Evolutionary conservation across 2,888 invertebrate species (phyloP).

Genomic region (Drosophila ochracea): DNA sequence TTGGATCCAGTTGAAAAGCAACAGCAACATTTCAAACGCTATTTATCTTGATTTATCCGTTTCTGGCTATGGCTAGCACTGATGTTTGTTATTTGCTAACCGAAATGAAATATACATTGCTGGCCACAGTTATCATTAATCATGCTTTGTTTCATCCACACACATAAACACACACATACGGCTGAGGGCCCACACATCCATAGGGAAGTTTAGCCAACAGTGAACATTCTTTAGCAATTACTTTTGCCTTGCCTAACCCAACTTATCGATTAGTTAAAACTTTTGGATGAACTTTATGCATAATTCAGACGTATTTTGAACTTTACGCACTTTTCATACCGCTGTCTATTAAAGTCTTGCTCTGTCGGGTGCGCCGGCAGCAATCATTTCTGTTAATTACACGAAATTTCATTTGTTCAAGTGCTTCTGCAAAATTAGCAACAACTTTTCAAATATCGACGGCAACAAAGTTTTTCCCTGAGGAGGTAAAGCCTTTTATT

Average conservation of each 20-base stretch:
- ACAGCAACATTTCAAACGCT: slow-evolving; percentile 71
- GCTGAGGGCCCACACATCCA: slow-evolving; percentile 10
- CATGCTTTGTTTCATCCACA: slow-evolving; percentile 70
- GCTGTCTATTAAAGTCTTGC: slow-evolving; percentile 62
- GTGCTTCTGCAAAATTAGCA: slow-evolving; percentile 69
- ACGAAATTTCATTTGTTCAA: slow-evolving; percentile 63
- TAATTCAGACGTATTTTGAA: slow-evolving; percentile 50
- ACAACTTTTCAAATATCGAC: slow-evolving; percentile 80
- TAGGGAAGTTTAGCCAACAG: slow-evolving; percentile 34
- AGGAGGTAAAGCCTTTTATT: slow-evolving; percentile 62
- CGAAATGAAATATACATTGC: slow-evolving; percentile 75
- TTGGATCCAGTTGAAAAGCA: slow-evolving; percentile 59
- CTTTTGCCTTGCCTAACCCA: slow-evolving; percentile 15
- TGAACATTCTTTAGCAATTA: slow-evolving; percentile 61
- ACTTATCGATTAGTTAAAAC: slow-evolving; percentile 65
- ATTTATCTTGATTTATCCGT: slow-evolving; percentile 75
- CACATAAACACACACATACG: slow-evolving; percentile 17
- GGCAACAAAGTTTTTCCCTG: slow-evolving; percentile 61
- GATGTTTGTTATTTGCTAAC: slow-evolving; percentile 79
- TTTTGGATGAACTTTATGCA: slow-evolving; percentile 59
- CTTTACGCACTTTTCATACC: slow-evolving; percentile 42
- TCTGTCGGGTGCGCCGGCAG: slow-evolving; percentile 6
- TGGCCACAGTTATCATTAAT: slow-evolving; percentile 77
- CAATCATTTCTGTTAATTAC: slow-evolving; percentile 71
- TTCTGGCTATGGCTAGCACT: slow-evolving; percentile 26